Evolutionary conservation across 1,140 invertebrate genomes (phyloP), one percentile per base, ranked within the genome.

Genomic region (Drosophila rufa): DNA sequence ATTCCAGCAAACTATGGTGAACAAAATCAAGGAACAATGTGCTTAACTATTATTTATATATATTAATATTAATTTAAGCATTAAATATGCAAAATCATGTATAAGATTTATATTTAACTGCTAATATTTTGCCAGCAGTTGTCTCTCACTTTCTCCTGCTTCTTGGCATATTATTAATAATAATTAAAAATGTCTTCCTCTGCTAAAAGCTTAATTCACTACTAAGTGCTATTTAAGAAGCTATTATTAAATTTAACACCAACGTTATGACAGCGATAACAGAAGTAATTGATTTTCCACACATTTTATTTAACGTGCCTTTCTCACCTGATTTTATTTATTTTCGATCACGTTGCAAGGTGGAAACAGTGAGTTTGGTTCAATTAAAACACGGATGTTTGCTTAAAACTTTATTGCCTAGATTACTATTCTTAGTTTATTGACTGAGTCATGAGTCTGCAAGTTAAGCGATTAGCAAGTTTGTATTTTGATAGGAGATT

Each of bases 181-280:
- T 90, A 89, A 89, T 90, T 89, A 89, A 89, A 90, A 89, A 73
- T 90, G 81, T 89, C 85, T 84, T 89, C 84, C 66, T 80, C 58
- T 46, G 71, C 60, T 86, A 80, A 87, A 79, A 87, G 87, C 82
- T 84, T 91, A 91, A 91, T 84, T 87, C 77, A 67, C 66, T 87
- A 78, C 67, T 84, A 84, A 90, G 61, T 83, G 87, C 68, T 75
- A 80, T 80, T 91, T 91, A 91, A 91, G 85, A 80, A 75, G 70
- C 73, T 79, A 57, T 91, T 85, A 82, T 82, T 86, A 86, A 82
- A 80, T 55, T 43, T 27, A 25, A 51, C 47, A 53, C 46, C 60
- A 77, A 73, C 51, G 56, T 25, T 42, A 19, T 46, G 17, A 22
- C 19, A 25, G n/a, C 22, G 73, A 83, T 89, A 80, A 76, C 53